These are phyloP conservation scores for Pocillopora meandrina DNA, from an alignment of 92 coral and sea anemone genomes.

Conservation along the genomic window DNA sequence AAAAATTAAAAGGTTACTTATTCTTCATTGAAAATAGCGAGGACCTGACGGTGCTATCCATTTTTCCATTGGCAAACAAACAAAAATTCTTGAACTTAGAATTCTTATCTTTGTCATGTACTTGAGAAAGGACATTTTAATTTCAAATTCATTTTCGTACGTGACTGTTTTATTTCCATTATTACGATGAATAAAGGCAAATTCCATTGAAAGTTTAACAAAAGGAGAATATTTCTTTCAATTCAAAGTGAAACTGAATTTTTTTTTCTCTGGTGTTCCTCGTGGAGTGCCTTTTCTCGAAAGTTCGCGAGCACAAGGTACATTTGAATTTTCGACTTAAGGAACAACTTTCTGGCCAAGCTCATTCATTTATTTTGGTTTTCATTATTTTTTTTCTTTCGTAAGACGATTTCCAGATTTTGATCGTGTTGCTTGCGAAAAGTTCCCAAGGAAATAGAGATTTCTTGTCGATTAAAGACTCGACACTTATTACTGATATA, in stretches of 20 bases:
- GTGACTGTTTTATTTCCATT: neutral
- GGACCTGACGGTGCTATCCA: neutral
- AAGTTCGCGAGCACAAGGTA: no score
- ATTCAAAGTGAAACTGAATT: neutral
- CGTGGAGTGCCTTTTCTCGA: no score
- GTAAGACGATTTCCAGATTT: neutral
- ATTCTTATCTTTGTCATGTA: no score
- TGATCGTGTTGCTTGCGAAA: neutral
- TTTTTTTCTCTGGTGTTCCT: neutral
- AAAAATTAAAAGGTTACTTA: neutral
- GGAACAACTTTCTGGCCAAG: no score
- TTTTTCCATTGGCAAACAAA: neutral
- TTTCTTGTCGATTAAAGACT: neutral
- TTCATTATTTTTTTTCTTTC: neutral
- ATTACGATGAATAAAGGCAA: neutral
- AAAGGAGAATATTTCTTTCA: neutral
- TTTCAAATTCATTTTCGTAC: neutral
- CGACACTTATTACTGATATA: neutral
- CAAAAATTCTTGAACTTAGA: neutral
- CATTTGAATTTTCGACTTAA: no score
- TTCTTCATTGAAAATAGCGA: neutral
- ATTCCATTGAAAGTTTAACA: neutral
- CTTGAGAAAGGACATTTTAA: neutral
- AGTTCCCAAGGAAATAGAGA: neutral
- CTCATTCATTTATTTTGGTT: neutral